Evolutionary conservation across 2,113 vertebrate species (phyloP), one percentile per base, ranked within the genome.

Genomic region (Nothobranchius furzeri): DNA sequence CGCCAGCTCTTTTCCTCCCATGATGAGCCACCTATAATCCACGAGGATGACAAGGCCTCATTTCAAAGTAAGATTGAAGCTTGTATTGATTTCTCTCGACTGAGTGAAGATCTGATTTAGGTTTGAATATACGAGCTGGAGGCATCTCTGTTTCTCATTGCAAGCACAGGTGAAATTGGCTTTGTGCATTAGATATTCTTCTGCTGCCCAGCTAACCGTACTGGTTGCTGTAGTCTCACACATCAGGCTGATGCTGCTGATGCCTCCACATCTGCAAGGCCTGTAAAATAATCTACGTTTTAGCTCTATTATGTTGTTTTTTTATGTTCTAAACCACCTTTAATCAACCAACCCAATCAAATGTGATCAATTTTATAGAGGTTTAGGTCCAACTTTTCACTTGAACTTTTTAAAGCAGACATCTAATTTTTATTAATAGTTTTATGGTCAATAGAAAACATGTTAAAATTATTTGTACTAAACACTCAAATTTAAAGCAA

Each of bases 21-120:
- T 69, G 68, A 88, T 82, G 82, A 89, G 70, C 76, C 70, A 60
- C 72, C 78, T 64, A 57, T 91, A 90, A 90, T 91, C 90, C 89
- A 80, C 9, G 40, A 87, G 70, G 79, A 88, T 84, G 92, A 87
- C 83, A 74, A 88, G 91, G 92, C 87, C 93, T 95, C 94, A 98
- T 98, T 96, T 97, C 95, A 96, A 95, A 96, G 95, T 95, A 95
- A 96, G 93, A 98, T 96, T 91, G 82, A 73, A 72, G 61, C 92
- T 92, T 89, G 92, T 93, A 94, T 92, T 89, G 93, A 95, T 95
- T 96, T 95, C 95, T 94, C 94, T 95, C 91, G 92, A 94, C 94
- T 95, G 94, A 95, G 92, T 92, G 92, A 87, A 93, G 94, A 96
- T 95, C 94, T 95, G 94, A 93, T 96, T 95, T 95, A 93, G 93